A percentile compares a stretch with the other conserved stretches of the same genome.
Conservation (phyloP, 2,797 vertebrate species). For the Gallirallus australis region DNA sequence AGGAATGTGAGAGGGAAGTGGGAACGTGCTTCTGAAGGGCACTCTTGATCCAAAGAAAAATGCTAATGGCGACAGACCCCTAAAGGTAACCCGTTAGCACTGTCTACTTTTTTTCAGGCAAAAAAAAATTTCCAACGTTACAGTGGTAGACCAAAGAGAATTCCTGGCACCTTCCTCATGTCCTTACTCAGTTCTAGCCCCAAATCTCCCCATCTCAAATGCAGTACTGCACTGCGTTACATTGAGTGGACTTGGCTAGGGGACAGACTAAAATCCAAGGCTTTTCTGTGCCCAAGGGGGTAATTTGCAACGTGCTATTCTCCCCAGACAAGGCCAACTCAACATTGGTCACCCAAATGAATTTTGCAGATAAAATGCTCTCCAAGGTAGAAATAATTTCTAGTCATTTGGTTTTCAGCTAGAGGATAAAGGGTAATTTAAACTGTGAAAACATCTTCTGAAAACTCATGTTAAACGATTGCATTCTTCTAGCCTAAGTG, state of each 20-base stretch:
- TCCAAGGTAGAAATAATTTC: not conserved
- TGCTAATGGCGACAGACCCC: not conserved
- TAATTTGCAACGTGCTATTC: not conserved
- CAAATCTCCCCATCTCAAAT: not conserved
- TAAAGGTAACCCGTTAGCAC: not conserved
- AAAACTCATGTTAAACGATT: not conserved
- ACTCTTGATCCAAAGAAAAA: not conserved
- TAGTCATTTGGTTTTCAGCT: not conserved
- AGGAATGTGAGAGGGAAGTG: not conserved
- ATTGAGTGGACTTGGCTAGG: not conserved
- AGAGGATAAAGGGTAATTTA: not conserved
- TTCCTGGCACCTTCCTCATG: not conserved
- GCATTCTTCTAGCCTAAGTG: not conserved
- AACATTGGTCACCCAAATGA: not conserved
- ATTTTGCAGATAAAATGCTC: not conserved
- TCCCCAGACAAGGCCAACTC: not conserved
- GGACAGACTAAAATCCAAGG: not conserved
- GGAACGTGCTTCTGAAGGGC: not conserved
- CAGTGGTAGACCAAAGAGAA: not conserved
- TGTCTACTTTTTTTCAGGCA: not conserved
- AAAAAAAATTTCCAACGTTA: not conserved
- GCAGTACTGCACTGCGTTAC: not conserved
- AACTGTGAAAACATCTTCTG: not conserved
- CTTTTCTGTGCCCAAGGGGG: not conserved
- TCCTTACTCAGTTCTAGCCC: not conserved